These are phyloP conservation scores for Neodon shergylaensis DNA, from an alignment of 2,113 vertebrate species.

Conservation along the genomic window DNA sequence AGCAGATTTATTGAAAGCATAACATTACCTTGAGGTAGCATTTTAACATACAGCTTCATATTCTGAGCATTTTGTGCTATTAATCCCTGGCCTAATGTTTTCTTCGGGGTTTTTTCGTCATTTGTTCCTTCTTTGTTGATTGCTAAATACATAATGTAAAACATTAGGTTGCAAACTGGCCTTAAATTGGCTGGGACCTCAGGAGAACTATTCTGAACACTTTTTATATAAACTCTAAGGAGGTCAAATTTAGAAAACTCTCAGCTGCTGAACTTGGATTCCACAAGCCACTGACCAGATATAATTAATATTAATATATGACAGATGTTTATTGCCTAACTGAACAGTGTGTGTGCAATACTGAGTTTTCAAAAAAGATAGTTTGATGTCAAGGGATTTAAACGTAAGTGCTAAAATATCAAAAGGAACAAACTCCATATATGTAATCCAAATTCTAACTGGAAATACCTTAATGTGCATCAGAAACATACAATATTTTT, in stretches of 20 bases:
- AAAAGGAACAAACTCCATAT: slow-evolving; percentile 64
- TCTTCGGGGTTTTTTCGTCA: slow-evolving; percentile 50
- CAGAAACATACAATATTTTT: slow-evolving; percentile 57
- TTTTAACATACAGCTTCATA: slow-evolving; percentile 80
- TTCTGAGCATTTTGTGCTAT: slow-evolving; percentile 83
- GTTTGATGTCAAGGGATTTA: slow-evolving; percentile 77
- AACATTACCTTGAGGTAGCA: slow-evolving; percentile 86
- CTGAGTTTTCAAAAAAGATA: slow-evolving; percentile 79
- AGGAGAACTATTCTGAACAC: slow-evolving; percentile 80
- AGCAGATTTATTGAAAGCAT: slow-evolving; percentile 84
- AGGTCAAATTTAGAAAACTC: slow-evolving; percentile 87
- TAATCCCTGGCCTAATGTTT: slow-evolving; percentile 64
- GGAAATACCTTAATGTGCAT: neutral
- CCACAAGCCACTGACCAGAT: slow-evolving; percentile 83
- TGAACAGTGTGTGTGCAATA: slow-evolving; percentile 83
- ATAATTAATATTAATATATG: slow-evolving; percentile 90
- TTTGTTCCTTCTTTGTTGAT: slow-evolving; percentile 53
- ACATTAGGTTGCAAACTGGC: slow-evolving; percentile 76
- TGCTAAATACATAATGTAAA: slow-evolving; percentile 79
- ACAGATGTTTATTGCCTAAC: slow-evolving; percentile 88
- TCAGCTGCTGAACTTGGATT: slow-evolving; percentile 88
- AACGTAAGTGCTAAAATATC: slow-evolving; percentile 75
- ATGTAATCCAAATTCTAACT: slow-evolving; percentile 70
- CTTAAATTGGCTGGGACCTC: slow-evolving; percentile 79
- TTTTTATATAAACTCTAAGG: slow-evolving; percentile 86